Conservation (phyloP, 2,888 invertebrate genomes). For the Ecliptopera silaceata region DNA sequence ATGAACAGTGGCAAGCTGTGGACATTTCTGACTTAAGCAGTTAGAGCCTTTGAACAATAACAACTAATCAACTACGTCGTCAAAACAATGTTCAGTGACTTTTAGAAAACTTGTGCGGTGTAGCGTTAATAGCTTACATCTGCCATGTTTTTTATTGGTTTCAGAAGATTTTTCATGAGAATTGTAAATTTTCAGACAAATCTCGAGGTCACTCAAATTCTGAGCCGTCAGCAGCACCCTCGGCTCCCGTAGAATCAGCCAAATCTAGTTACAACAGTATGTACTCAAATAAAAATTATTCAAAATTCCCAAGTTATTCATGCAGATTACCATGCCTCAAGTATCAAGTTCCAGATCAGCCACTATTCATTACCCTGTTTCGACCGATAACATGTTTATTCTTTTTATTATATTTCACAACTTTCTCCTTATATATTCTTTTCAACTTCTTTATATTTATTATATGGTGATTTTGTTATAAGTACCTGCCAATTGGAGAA, state of each 20-base stretch:
- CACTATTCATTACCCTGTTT: conserved; percentile 23
- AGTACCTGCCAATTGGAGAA: not conserved
- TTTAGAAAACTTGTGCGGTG: no score
- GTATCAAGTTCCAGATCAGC: conserved; percentile 15
- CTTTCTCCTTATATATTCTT: not conserved
- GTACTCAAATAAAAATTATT: conserved; percentile 35
- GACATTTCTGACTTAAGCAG: not conserved
- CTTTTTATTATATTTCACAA: not conserved
- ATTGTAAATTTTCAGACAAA: conserved; percentile 58
- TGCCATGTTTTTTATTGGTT: not conserved
- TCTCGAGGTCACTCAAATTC: conserved; percentile 53
- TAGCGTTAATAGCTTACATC: no score
- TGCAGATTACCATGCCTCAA: conserved; percentile 10
- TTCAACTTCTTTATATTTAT: not conserved
- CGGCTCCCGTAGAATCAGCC: conserved; percentile 58
- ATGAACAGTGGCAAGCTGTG: conserved; percentile 18
- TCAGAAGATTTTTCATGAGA: not conserved
- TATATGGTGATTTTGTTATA: conserved; percentile 1
- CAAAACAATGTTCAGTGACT: no score
- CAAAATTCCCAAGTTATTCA: conserved; percentile 3
- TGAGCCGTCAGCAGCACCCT: conserved; percentile 48
- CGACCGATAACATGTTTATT: not conserved
- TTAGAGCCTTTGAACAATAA: no score
- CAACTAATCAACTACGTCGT: no score
- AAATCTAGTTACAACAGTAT: conserved; percentile 70